Conservation (phyloP, 2,113 vertebrate species). For the Naja naja region DNA sequence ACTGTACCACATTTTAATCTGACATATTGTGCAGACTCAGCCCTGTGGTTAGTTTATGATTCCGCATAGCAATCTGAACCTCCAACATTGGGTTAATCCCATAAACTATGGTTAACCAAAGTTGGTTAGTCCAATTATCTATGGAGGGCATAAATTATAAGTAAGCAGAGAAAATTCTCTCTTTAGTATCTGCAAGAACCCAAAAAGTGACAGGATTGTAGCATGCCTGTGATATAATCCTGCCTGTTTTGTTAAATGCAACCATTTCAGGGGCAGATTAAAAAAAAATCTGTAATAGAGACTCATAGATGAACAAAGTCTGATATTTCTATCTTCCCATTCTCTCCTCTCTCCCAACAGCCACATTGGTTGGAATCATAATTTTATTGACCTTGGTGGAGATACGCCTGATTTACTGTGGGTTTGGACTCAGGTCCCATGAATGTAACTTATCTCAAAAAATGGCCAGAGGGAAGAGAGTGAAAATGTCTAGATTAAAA, state of each 20-base stretch:
- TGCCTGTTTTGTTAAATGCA: not conserved
- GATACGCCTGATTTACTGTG: not conserved
- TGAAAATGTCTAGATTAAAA: conserved; percentile 14
- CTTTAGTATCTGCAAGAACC: not conserved
- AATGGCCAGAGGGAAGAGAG: not conserved
- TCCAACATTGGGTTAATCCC: not conserved
- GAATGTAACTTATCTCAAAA: not conserved
- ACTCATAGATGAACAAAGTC: not conserved
- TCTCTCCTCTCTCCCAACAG: not conserved
- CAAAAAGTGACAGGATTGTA: not conserved
- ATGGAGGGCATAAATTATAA: not conserved
- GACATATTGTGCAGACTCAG: not conserved
- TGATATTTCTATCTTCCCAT: not conserved
- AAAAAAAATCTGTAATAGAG: not conserved
- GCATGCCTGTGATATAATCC: not conserved
- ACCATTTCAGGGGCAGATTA: not conserved
- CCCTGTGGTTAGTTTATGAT: not conserved
- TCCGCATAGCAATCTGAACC: not conserved
- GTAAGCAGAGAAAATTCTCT: not conserved
- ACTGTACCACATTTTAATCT: not conserved
- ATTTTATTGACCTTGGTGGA: not conserved
- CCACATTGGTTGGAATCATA: not conserved
- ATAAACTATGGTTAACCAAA: not conserved
- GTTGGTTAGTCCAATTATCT: not conserved
- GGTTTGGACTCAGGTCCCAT: not conserved